Evolutionary conservation across 2,113 vertebrate genomes (phyloP).

Genomic region (Hemichromis elongatus): DNA sequence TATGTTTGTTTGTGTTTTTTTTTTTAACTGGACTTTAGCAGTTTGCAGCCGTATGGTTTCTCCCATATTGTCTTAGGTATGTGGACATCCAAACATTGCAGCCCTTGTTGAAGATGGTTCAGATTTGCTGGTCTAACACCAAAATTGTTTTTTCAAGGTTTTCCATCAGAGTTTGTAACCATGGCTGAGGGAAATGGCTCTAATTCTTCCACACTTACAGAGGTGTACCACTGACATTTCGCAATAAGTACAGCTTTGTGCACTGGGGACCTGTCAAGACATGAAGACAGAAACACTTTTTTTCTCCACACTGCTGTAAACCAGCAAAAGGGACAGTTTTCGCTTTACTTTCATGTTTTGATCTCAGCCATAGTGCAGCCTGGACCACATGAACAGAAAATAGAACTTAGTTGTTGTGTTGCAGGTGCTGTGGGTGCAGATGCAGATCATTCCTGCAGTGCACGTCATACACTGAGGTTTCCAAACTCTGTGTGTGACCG

Average conservation of each 20-base stretch:
- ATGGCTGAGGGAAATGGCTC: not conserved
- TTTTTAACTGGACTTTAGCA: not conserved
- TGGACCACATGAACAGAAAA: not conserved
- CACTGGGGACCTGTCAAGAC: not conserved
- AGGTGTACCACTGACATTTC: not conserved
- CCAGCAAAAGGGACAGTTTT: not conserved
- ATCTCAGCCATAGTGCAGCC: not conserved
- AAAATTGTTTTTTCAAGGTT: not conserved
- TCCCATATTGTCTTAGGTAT: not conserved
- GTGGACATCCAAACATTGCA: not conserved
- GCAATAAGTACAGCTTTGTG: not conserved
- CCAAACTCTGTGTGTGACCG: slow-evolving; percentile 2
- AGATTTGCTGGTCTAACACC: not conserved
- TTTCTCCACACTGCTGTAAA: not conserved
- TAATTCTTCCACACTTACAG: not conserved
- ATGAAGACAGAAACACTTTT: not conserved
- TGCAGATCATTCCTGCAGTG: slow-evolving; percentile 44
- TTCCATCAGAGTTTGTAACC: not conserved
- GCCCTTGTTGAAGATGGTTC: not conserved
- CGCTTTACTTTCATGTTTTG: not conserved
- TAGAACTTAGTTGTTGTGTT: not conserved
- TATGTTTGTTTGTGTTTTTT: no score
- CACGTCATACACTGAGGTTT: slow-evolving; percentile 32
- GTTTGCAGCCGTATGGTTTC: not conserved
- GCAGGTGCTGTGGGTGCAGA: slow-evolving; percentile 42